A percentile compares a stretch with the other conserved stretches of the same genome.
phyloP scores from a whole-genome alignment of 2,888 invertebrate genomes.

The Candidula unifasciata region DNA sequence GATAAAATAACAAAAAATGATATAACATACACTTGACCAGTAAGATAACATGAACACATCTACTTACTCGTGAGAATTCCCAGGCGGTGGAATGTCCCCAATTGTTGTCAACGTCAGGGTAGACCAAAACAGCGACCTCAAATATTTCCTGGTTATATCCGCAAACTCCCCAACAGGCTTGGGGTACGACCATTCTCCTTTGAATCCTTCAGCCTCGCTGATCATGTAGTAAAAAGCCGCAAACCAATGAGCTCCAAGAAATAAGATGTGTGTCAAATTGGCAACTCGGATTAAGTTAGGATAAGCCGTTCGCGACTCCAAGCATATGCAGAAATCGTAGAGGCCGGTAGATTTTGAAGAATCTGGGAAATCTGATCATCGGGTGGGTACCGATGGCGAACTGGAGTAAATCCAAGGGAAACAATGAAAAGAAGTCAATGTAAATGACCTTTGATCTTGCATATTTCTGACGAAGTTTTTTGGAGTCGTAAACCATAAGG shows the following conservation, averaged over 20 bases:
- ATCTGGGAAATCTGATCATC: slow-evolving; percentile 84
- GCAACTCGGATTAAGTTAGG: slow-evolving; percentile 97
- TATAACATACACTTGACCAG: background rate
- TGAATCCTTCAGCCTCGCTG: slow-evolving; percentile 83
- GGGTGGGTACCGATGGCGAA: slow-evolving; percentile 85
- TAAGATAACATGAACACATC: slow-evolving; percentile 21
- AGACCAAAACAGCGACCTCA: slow-evolving; percentile 97
- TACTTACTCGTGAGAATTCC: slow-evolving; percentile 96
- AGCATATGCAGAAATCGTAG: slow-evolving; percentile 93
- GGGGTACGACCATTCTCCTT: slow-evolving; percentile 80
- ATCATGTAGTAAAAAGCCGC: slow-evolving; percentile 97
- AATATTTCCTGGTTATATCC: slow-evolving; percentile 92
- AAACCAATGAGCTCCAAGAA: slow-evolving; percentile 97
- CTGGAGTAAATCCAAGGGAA: slow-evolving; percentile 92
- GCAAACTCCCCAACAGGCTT: slow-evolving; percentile 85
- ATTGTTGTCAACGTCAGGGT: slow-evolving; percentile 96
- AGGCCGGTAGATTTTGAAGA: slow-evolving; percentile 86
- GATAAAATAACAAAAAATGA: too few species aligned
- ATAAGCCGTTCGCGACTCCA: slow-evolving; percentile 95
- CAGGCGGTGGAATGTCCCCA: slow-evolving; percentile 95
- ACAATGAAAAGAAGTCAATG: slow-evolving; percentile 88
- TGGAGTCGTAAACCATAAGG: slow-evolving; percentile 94
- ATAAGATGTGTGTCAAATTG: slow-evolving; percentile 94
- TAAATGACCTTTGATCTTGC: slow-evolving; percentile 89
- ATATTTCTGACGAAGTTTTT: slow-evolving; percentile 93